Evolutionary conservation across 2,888 invertebrate genomes (phyloP), one percentile per base, ranked within the genome.

Genomic region (Agonopterix heracliana): DNA sequence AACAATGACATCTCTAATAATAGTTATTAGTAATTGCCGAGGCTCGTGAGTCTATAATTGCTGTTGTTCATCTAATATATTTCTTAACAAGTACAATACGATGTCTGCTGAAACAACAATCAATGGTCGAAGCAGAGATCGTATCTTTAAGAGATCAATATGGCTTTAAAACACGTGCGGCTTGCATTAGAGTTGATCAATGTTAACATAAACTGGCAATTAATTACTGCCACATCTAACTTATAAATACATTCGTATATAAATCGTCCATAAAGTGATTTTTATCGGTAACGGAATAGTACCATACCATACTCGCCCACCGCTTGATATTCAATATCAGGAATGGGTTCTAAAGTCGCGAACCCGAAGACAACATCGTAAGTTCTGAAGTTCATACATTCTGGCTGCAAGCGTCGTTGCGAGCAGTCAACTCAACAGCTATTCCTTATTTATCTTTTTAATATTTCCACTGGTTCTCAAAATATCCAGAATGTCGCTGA

Each of bases 101-200:
- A 60, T 55, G 59, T 63, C 73, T 69, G 74, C 67, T 54, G 51
- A 52, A 57, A 64, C 60, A 50, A 52, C 52, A 48, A 49, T 7
- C 41, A 34, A 48, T 47, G 50, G 62, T 60, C 64, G 44, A 43
- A 61, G 63, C 76, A 71, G 69, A 66, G 63, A 64, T 64, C 69
- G 61, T 64, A 70, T 68, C 69, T 66, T 55, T 71, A 78, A 81
- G 86, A 87, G 87, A 87, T 87, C 87, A 86, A 77, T 82, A 83
- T 84, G 83, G 81, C 81, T 78, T 78, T 70, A 69, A 61, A 63
- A 64, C 69, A 71, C 68, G 65, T 72, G 74, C 71, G 72, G 69
- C 68, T 76, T 66, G 73, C 72, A 64, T 74, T 66, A 68, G 50
- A 62, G 62, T 69, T 69, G 70, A 74, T 76, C 72, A 67, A 69